Evolutionary conservation across 2,888 invertebrate genomes (phyloP), one percentile per base, ranked within the genome.

Genomic region (Hymenopus coronatus): DNA sequence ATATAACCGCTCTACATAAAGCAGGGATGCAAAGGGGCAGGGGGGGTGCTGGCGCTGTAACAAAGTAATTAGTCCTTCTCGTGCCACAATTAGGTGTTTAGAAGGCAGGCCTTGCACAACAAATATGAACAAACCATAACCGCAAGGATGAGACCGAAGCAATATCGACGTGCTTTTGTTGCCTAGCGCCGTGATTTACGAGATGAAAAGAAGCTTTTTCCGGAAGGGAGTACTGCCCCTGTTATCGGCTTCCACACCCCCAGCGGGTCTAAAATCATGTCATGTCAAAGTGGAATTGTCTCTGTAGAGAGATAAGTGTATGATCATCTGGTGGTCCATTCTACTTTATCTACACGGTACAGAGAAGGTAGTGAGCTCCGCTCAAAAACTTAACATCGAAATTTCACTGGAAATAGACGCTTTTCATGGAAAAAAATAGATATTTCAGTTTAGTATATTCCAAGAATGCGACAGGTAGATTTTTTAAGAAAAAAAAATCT

Each of bases 61-160:
- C 89, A 89, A 89, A 89, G 89, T 89, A 89, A 89, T 89, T 89
- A 89, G 89, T 70, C 88, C 84, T 89, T 83, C 89, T 90, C 89
- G 88, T 84, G 82, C 88, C 88, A 89, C 90, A 90, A 90, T 90
- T 90, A 90, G 89, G 88, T 89, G 88, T 87, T 83, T 87, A 83
- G 84, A 87, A 84, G 83, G 27, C 7, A 87, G 87, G 82, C 87
- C 33, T 82, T 82, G 54, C 85, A 14, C 85, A 15, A 87, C 87
- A 87, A 87, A 87, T 87, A 82, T 87, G 54, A 87, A 82, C 87
- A 87, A 87, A 33, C 54, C 86, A n/a, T 28, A 30, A 54, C 33
- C 46, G 27, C 81, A 15, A 28, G 20, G 20, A 70, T 14, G 54
- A 70, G 15, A 20, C 54, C 15, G 54, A 54, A 54, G 54, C 54